These are phyloP conservation scores for Gadopsis marmoratus DNA, from an alignment of 2,797 vertebrate species.

Conservation along the genomic window DNA sequence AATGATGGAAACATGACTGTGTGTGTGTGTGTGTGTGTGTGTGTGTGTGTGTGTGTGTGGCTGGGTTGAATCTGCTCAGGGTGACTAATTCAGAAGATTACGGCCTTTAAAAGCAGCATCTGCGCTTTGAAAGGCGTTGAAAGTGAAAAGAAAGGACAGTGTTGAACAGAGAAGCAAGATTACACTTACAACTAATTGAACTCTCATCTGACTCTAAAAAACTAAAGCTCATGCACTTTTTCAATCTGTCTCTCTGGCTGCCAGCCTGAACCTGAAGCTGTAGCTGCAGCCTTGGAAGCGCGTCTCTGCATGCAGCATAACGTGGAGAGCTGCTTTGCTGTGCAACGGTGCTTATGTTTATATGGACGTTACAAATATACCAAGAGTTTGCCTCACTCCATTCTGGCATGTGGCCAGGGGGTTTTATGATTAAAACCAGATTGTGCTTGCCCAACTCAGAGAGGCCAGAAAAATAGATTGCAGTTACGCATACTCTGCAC, in stretches of 20 bases:
- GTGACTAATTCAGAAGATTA: conserved; percentile 69
- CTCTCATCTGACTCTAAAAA: conserved; percentile 20
- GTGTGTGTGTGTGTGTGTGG: too few relatives aligned
- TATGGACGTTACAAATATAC: conserved; percentile 78
- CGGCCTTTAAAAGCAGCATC: conserved; percentile 47
- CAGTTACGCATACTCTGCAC: conserved; percentile 82
- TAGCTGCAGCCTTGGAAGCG: conserved; percentile 22
- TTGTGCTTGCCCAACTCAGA: conserved; percentile 75
- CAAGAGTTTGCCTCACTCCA: conserved; percentile 75
- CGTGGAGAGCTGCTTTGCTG: conserved; percentile 25
- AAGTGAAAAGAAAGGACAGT: conserved; percentile 21
- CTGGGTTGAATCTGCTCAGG: conserved; percentile 33
- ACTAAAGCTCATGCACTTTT: conserved; percentile 1
- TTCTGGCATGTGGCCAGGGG: conserved; percentile 76
- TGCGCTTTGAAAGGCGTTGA: conserved; percentile 27
- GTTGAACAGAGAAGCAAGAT: conserved; percentile 4
- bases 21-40: too few relatives aligned
- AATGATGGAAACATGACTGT: too few relatives aligned
- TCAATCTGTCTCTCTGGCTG: conserved; percentile 6
- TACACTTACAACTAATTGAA: conserved; percentile 21
- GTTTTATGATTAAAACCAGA: conserved; percentile 89
- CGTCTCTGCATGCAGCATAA: conserved; percentile 35
- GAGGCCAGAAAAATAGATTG: conserved; percentile 80
- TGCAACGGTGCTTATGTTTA: conserved; percentile 70
- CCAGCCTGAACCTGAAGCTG: conserved; percentile 34